Percentiles rank a stretch among this genome's conserved stretches.
Evolutionary conservation across 2,797 vertebrate genomes (phyloP).

Genomic region (Anas flavirostris): DNA sequence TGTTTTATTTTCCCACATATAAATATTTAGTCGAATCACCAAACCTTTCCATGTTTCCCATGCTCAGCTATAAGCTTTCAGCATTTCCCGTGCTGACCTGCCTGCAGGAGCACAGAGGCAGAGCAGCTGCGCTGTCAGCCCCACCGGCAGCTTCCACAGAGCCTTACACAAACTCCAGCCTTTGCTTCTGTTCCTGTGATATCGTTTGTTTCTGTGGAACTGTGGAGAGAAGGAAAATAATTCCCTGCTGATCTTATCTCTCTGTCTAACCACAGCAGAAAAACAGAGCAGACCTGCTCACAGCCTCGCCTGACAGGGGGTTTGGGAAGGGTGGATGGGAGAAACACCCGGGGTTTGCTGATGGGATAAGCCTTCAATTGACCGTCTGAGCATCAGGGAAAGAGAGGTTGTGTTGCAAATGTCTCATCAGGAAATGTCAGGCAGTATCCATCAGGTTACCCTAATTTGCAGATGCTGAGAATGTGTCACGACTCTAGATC

Average conservation of each 20-base stretch:
- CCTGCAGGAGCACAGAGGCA: neutral
- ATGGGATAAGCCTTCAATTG: neutral
- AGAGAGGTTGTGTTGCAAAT: neutral
- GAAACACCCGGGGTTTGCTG: neutral
- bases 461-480: neutral
- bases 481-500: neutral
- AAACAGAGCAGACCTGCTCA: neutral
- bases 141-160: no score
- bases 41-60: neutral
- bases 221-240: neutral
- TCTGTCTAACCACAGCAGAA: neutral
- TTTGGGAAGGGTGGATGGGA: neutral
- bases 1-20: neutral
- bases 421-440: neutral
- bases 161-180: neutral
- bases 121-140: neutral
- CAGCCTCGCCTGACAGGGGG: neutral
- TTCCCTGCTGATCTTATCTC: neutral
- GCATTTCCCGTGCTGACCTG: neutral
- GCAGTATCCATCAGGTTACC: neutral
- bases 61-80: accelerated
- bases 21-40: neutral
- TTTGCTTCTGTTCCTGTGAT: neutral
- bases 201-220: neutral
- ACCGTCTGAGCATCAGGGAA: neutral